Evolutionary conservation across 2,113 vertebrate species (phyloP).

Genomic region (Rhea pennata): DNA sequence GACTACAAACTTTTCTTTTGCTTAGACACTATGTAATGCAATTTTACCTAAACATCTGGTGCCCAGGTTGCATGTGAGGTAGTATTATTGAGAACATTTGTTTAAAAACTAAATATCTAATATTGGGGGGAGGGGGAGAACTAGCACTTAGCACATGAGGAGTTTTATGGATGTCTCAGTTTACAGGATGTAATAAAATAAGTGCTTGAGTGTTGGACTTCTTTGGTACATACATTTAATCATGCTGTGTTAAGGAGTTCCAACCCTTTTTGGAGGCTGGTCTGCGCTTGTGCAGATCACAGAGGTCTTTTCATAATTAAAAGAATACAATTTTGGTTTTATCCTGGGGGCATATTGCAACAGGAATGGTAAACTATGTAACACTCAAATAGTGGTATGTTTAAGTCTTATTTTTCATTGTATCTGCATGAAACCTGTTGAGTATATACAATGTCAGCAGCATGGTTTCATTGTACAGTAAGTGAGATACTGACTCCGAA

Average conservation of each 20-base stretch:
- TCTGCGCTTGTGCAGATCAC: conserved; percentile 49
- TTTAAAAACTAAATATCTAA: conserved; percentile 74
- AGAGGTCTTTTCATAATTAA: conserved; percentile 56
- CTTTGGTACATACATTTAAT: conserved; percentile 75
- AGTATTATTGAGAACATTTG: conserved; percentile 76
- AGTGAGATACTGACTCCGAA: conserved; percentile 59
- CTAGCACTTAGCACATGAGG: conserved; percentile 63
- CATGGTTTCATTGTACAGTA: conserved; percentile 48
- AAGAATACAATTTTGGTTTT: conserved; percentile 63
- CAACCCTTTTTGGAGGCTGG: conserved; percentile 18
- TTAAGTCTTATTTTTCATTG: conserved; percentile 65
- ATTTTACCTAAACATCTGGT: conserved; percentile 79
- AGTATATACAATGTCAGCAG: conserved; percentile 49
- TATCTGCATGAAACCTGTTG: conserved; percentile 67
- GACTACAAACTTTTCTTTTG: conserved; percentile 63
- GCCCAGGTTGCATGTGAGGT: conserved; percentile 70
- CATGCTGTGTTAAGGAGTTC: conserved; percentile 49
- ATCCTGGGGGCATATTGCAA: conserved; percentile 17
- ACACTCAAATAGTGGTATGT: conserved; percentile 28
- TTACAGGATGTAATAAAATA: conserved; percentile 76
- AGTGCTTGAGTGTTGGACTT: conserved; percentile 65
- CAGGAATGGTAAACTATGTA: conserved; percentile 4
- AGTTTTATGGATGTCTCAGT: conserved; percentile 73
- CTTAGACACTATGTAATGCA: conserved; percentile 56
- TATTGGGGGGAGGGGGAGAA: conserved; percentile 59